Percentiles rank a stretch among this genome's conserved stretches.
phyloP scores from a whole-genome alignment of 1,140 invertebrate genomes.

The Caenorhabditis tropicalis region DNA sequence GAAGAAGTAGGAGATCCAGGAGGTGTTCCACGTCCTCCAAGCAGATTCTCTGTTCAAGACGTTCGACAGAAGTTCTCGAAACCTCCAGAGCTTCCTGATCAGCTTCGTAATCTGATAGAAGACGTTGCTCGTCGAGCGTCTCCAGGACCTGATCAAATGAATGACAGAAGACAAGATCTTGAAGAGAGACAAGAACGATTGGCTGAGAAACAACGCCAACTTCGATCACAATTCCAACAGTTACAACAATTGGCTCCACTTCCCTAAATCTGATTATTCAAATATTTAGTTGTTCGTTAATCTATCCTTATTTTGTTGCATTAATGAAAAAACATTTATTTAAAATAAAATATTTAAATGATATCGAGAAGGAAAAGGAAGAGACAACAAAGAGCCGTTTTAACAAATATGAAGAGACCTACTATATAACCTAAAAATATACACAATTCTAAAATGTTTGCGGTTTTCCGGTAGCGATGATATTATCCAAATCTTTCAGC shows the following conservation, averaged over 20 bases:
- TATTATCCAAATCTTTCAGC: constrained; percentile 59
- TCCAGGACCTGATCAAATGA: constrained; percentile 52
- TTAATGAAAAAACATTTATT: neutral
- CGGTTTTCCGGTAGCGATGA: constrained; percentile 47
- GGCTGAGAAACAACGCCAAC: constrained; percentile 57
- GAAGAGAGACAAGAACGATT: constrained; percentile 57
- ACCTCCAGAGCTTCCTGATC: constrained; percentile 50
- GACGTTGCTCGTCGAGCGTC: constrained; percentile 46
- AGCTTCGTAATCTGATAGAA: constrained; percentile 46
- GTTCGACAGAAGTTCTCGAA: constrained; percentile 56
- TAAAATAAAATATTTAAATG: constrained; percentile 5
- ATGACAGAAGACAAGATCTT: constrained; percentile 54
- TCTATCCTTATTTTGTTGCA: neutral
- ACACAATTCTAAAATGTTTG: constrained; percentile 28
- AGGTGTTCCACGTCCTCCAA: constrained; percentile 47
- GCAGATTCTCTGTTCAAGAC: constrained; percentile 52
- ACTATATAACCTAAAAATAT: neutral
- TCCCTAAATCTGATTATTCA: neutral
- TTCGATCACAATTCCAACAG: constrained; percentile 58
- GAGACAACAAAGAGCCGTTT: constrained; percentile 19
- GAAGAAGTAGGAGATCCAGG: constrained; percentile 55
- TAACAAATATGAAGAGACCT: constrained; percentile 4
- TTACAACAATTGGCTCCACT: constrained; percentile 54
- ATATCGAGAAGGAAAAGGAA: neutral
- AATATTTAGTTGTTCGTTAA: constrained; percentile 21